Evolutionary conservation across 2,113 vertebrate species (phyloP), one percentile per base, ranked within the genome.

Genomic region (Oreochromis spilurus): DNA sequence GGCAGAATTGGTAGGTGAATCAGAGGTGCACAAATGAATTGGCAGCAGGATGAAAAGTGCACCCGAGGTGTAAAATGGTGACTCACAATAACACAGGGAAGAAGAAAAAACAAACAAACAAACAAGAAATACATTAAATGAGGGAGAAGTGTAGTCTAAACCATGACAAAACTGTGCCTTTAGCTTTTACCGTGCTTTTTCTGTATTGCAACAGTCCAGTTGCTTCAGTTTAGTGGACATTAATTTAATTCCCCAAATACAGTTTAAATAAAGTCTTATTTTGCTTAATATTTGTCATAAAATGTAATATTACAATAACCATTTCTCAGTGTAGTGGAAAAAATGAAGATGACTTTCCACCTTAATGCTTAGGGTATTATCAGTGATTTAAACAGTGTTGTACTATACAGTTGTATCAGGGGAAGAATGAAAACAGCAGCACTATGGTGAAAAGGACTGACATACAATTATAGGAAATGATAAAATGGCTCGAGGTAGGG

Each of bases 101-200:
- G 16, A 17, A 75, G 16, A 26, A 72, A 7, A 65, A 4, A 2
- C 0, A 0, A 9, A 0, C 13, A 26, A 26, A 4, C 26, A 26
- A 26, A 19, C 10, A 21, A 67, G 2, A 72, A 75, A 75, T 26
- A 4, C 9, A 75, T 45, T 75, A 31, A 75, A 31, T 75, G 70
- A 50, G 9, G 43, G 16, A 50, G 16, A 50, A 17, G 70, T 19
- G 26, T 48, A 31, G 24, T 50, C 24, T 50, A 75, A 17, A 50
- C 67, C 70, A 75, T 50, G 9, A 50, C 43, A 75, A 75, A 75
- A 19, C 24, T 31, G 16, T 48, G 70, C 43, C 43, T 50, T 75
- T 50, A 75, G 24, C 24, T 75, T 75, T 75, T 19, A 75, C 16
- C 0, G 0, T 12, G 24, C 70, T 50, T 48, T 50, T 50, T 50